Evolutionary conservation across 2,888 invertebrate genomes (phyloP).

Genomic region (Candidula unifasciata): DNA sequence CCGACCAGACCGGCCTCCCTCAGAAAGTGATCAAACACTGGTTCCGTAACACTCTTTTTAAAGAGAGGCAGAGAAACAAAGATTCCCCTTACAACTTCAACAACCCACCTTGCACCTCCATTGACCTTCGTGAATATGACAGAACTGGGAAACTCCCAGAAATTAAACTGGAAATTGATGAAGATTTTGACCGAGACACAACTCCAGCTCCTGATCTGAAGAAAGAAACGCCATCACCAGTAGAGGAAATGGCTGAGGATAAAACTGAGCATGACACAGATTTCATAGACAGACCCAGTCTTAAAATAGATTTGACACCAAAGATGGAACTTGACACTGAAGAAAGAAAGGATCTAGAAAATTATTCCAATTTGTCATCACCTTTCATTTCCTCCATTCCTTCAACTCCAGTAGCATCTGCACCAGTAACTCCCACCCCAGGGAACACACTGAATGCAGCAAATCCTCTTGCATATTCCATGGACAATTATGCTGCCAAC

Average conservation of each 20-base stretch:
- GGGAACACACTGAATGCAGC: not conserved
- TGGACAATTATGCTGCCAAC: constrained; percentile 51
- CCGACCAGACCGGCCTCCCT: constrained; percentile 95
- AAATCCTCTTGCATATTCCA: constrained; percentile 29
- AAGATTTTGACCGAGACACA: constrained; percentile 45
- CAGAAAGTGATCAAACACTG: constrained; percentile 99
- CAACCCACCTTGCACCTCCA: constrained; percentile 96
- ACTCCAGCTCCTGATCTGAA: constrained; percentile 18
- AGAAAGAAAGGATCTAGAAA: constrained; percentile 55
- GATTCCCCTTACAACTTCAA: constrained; percentile 99
- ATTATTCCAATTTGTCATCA: constrained; percentile 57
- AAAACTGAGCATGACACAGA: constrained; percentile 25
- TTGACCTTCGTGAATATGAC: constrained; percentile 95
- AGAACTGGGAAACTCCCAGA: constrained; percentile 86
- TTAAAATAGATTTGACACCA: constrained; percentile 38
- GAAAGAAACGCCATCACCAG: constrained; percentile 23
- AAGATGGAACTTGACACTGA: constrained; percentile 48
- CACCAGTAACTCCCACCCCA: constrained; percentile 56
- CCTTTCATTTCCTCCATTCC: constrained; percentile 59
- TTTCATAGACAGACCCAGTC: not conserved
- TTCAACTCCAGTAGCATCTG: constrained; percentile 58
- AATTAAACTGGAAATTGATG: constrained; percentile 56
- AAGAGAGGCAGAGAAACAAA: constrained; percentile 99
- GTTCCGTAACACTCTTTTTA: constrained; percentile 98
- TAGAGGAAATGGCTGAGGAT: not conserved